Evolutionary conservation across 2,888 invertebrate species (phyloP).

Genomic region (Polydrusus tereticollis): DNA sequence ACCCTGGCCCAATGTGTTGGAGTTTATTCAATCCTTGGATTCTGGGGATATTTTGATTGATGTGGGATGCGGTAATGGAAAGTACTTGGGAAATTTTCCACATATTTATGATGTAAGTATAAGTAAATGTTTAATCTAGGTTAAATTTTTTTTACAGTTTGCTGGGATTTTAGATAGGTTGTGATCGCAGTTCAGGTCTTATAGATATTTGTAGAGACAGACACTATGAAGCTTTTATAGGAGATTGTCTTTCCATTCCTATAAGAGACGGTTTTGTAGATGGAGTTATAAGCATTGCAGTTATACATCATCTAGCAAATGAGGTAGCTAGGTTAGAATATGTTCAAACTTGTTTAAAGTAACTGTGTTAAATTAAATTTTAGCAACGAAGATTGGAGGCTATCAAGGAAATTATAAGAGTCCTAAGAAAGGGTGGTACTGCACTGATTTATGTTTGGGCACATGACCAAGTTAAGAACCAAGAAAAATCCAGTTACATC

Average conservation of each 20-base stretch:
- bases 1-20: conserved; percentile 91
- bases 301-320: conserved; percentile 94
- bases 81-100: conserved; percentile 82
- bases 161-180: conserved; percentile 68
- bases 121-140: neutral
- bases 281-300: conserved; percentile 93
- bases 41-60: conserved; percentile 84
- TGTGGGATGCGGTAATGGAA: conserved; percentile 98
- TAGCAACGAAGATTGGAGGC: conserved; percentile 82
- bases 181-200: conserved; percentile 83
- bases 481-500: conserved; percentile 78
- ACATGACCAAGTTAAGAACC: conserved; percentile 82
- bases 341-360: neutral
- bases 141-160: neutral
- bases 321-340: conserved; percentile 67
- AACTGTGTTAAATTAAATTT: conserved; percentile 51
- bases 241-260: conserved; percentile 83
- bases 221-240: conserved; percentile 78
- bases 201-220: conserved; percentile 73
- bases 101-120: conserved; percentile 73
- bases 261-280: conserved; percentile 79
- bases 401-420: conserved; percentile 80
- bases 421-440: conserved; percentile 79
- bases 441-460: conserved; percentile 98
- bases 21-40: conserved; percentile 80